Conservation (phyloP, 2,797 vertebrate genomes). For the Rhinoraja longicauda region DNA sequence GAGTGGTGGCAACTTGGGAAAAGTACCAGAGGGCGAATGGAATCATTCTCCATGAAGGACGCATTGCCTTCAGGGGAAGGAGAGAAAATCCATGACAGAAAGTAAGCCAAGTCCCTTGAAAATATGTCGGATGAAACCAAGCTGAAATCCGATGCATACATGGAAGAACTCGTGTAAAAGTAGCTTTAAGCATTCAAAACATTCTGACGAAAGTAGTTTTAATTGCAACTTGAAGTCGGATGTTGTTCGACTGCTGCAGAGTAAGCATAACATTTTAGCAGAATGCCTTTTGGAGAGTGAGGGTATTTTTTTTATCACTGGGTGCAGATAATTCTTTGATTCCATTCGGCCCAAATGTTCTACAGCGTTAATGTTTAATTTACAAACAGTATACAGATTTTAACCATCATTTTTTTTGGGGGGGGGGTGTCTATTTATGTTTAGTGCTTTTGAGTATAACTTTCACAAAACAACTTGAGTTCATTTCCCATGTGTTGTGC, state of each 20-base stretch:
- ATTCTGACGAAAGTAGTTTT: not conserved
- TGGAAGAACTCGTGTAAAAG: not conserved
- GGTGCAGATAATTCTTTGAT: not conserved
- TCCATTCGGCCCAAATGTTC: not conserved
- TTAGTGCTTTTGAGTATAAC: not conserved
- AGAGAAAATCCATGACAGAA: not conserved
- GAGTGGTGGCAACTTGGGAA: not conserved
- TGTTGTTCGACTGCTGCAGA: not conserved
- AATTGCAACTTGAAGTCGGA: not conserved
- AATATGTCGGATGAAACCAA: conserved; percentile 36
- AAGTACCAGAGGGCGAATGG: not conserved
- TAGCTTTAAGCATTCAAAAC: conserved; percentile 11
- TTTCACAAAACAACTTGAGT: not conserved
- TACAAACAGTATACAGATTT: not conserved
- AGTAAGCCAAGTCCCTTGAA: conserved; percentile 41
- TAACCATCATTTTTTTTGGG: not conserved
- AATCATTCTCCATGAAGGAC: not conserved
- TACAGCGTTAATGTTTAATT: not conserved
- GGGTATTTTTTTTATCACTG: not conserved
- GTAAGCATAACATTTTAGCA: not conserved
- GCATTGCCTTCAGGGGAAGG: not conserved
- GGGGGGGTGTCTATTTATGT: not conserved
- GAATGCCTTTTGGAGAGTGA: not conserved
- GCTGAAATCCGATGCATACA: not conserved
- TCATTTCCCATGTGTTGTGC: not conserved